Percentiles rank a stretch among this genome's conserved stretches.
phyloP scores from a whole-genome alignment of 2,797 vertebrate genomes.

The Neosalanx taihuensis region DNA sequence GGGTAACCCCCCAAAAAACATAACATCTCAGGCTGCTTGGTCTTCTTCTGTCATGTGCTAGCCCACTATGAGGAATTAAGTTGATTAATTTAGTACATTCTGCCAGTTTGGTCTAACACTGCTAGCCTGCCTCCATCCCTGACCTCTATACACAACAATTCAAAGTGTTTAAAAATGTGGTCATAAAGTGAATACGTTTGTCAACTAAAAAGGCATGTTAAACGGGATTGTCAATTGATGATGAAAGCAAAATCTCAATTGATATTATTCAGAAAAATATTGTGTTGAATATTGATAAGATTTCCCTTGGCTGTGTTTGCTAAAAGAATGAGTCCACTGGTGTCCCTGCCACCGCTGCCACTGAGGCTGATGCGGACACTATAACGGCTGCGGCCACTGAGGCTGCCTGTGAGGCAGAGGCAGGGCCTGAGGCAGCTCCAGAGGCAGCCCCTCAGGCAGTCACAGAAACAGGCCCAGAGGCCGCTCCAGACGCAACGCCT shows the following conservation, averaged over 20 bases:
- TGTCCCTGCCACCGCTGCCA: conserved; percentile 12
- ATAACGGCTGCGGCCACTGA: conserved; percentile 36
- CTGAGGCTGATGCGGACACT: conserved; percentile 5
- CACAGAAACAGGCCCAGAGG: not conserved
- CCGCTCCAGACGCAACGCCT: not conserved
- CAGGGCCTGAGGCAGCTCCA: not conserved
- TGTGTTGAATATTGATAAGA: conserved; percentile 21
- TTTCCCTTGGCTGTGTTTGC: conserved; percentile 40
- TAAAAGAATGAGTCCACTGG: conserved; percentile 53
- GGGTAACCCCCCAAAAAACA: not conserved
- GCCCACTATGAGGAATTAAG: not conserved
- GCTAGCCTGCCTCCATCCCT: no score
- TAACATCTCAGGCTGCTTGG: not conserved
- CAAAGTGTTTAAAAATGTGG: no score
- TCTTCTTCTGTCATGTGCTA: not conserved
- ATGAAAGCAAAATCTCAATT: no score
- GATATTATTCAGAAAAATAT: not conserved
- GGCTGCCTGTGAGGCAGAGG: conserved; percentile 12
- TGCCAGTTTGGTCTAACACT: no score
- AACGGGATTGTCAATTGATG: no score
- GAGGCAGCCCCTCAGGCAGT: not conserved
- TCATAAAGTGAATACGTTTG: no score
- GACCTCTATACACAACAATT: no score
- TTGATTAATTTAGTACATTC: not conserved
- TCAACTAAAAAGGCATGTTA: no score